Conservation (phyloP, 2,113 vertebrate genomes). For the Melanostigma gelatinosum region DNA sequence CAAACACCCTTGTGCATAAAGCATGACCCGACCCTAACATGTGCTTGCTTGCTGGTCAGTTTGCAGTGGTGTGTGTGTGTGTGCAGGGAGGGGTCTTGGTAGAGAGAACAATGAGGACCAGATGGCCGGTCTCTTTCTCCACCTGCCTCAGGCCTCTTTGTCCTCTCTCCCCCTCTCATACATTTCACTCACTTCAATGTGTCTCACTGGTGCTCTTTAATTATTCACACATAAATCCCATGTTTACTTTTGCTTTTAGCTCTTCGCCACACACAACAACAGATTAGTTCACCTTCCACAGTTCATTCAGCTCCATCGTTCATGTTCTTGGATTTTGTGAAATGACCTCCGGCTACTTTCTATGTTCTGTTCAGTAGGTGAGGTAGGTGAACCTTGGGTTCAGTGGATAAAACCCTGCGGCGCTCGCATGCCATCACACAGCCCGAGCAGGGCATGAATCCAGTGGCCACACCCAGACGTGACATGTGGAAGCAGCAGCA, state of each 20-base stretch:
- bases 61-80: neutral
- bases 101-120: constrained; percentile 77
- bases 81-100: constrained; percentile 35
- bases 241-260: neutral
- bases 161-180: constrained; percentile 24
- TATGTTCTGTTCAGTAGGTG: neutral
- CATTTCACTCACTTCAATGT: constrained; percentile 28
- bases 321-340: neutral
- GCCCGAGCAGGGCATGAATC: neutral
- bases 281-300: neutral
- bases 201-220: neutral
- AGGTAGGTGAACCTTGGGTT: neutral
- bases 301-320: neutral
- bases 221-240: neutral
- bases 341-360: neutral
- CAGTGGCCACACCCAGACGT: constrained; percentile 15
- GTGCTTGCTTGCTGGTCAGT: constrained; percentile 33
- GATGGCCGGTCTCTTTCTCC: constrained; percentile 73
- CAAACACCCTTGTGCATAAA: constrained; percentile 22
- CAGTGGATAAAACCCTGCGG: neutral
- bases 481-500: constrained; percentile 39
- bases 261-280: neutral
- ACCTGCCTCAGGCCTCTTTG: constrained; percentile 71
- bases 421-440: neutral
- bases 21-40: constrained; percentile 30